Percentiles rank a stretch among this genome's conserved stretches.
These are phyloP conservation scores for Hybognathus amarus DNA, from an alignment of 2,797 vertebrate species.

Conservation along the genomic window DNA sequence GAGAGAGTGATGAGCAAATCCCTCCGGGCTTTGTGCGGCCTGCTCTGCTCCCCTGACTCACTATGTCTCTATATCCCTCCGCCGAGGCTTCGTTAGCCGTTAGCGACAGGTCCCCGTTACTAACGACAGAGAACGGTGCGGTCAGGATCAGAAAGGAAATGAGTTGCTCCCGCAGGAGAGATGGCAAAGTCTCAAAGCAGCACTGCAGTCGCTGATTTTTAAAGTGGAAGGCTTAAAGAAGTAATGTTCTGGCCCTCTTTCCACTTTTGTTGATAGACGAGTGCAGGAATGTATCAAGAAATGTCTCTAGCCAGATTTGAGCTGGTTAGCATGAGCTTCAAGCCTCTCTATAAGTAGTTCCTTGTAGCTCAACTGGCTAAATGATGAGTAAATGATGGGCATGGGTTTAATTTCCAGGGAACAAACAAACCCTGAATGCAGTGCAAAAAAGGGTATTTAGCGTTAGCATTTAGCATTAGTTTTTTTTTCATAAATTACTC, in stretches of 20 bases:
- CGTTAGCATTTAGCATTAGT: not conserved
- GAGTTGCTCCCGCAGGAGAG: slow-evolving; percentile 55
- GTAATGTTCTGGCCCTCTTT: not conserved
- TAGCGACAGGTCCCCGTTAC: slow-evolving; percentile 50
- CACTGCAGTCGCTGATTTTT: not conserved
- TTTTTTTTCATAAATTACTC: too few relatives aligned
- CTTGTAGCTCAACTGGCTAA: not conserved
- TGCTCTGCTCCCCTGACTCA: slow-evolving; percentile 66
- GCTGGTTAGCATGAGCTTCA: not conserved
- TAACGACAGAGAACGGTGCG: slow-evolving; percentile 42
- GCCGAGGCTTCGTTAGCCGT: slow-evolving; percentile 62
- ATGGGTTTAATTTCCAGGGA: not conserved
- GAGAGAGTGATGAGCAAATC: slow-evolving; percentile 66
- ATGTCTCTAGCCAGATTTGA: not conserved
- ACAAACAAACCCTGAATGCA: not conserved
- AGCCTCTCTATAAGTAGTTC: not conserved
- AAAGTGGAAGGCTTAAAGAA: slow-evolving; percentile 8
- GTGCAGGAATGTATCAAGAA: not conserved
- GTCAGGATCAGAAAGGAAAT: slow-evolving; percentile 67
- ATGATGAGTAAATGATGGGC: not conserved
- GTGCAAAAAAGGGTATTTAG: not conserved
- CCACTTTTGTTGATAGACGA: not conserved
- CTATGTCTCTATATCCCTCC: slow-evolving; percentile 73
- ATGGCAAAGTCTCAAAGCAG: slow-evolving; percentile 43
- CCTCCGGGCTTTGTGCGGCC: slow-evolving; percentile 66